Conservation (phyloP, 2,888 invertebrate species). For the Oscheius myriophilus region DNA sequence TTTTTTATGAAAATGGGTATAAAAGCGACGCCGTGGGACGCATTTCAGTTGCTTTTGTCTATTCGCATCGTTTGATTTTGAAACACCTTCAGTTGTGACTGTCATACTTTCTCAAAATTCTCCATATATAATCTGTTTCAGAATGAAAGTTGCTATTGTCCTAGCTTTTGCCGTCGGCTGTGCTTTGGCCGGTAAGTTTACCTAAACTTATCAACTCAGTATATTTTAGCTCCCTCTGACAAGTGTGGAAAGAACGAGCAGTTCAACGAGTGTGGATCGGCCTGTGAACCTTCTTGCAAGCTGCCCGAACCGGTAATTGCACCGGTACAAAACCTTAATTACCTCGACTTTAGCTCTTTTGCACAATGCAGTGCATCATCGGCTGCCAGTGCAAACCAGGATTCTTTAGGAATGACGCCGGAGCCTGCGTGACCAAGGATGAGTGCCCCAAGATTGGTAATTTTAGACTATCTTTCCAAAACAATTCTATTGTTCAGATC, state of each 20-base stretch:
- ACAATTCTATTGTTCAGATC: background rate
- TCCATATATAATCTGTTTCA: background rate
- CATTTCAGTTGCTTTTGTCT: background rate
- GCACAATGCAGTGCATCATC: conserved; percentile 19
- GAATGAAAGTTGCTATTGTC: conserved; percentile 15
- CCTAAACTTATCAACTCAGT: no score
- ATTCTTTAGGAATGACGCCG: conserved; percentile 8
- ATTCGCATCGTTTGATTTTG: background rate
- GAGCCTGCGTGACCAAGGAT: conserved; percentile 3
- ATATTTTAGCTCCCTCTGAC: background rate
- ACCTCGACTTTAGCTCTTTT: background rate
- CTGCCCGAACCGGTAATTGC: conserved; percentile 8
- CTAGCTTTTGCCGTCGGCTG: background rate
- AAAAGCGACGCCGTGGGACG: conserved; percentile 2
- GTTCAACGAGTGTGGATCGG: conserved; percentile 19
- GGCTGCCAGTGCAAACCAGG: conserved; percentile 22
- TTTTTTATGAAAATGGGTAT: background rate
- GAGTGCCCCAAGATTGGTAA: conserved; percentile 5
- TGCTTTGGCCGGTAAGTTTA: background rate
- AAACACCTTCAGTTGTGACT: no score
- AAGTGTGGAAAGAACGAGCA: conserved; percentile 18
- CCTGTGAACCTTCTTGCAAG: conserved; percentile 19
- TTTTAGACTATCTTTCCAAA: background rate
- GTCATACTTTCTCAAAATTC: conserved; percentile 5
- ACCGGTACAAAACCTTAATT: background rate